These are phyloP conservation scores for Semnornis frantzii DNA, from an alignment of 2,113 vertebrate species.

Conservation along the genomic window DNA sequence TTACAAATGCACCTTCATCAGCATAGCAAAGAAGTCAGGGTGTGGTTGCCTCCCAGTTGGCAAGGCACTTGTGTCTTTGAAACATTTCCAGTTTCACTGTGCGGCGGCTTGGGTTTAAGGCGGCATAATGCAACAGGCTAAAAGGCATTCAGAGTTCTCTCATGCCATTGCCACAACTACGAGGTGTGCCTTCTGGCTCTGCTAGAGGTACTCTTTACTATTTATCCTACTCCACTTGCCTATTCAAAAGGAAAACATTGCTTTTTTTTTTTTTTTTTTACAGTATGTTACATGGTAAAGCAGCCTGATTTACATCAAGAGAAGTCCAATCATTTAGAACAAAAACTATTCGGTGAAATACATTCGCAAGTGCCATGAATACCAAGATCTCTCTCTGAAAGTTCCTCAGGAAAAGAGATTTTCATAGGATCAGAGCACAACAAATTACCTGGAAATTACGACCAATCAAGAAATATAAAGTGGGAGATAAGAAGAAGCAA, in stretches of 20 bases:
- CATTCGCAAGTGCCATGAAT: rapidly evolving
- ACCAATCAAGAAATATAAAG: neutral
- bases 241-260: neutral
- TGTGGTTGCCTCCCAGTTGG: neutral
- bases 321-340: neutral
- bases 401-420: neutral
- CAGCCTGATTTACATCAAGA: neutral
- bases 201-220: neutral
- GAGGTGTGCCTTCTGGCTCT: conserved; percentile 48
- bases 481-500: neutral
- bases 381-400: neutral
- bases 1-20: neutral
- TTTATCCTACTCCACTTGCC: neutral
- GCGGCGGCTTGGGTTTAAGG: neutral
- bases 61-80: neutral
- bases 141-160: conserved; percentile 36
- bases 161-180: neutral
- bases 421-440: rapidly evolving
- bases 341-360: neutral
- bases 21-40: neutral
- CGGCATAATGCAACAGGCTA: conserved; percentile 38
- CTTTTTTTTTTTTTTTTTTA: neutral
- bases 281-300: neutral
- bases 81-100: conserved; percentile 57
- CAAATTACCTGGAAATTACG: neutral